Evolutionary conservation across 2,797 vertebrate genomes (phyloP).

Genomic region (Momotus momota): DNA sequence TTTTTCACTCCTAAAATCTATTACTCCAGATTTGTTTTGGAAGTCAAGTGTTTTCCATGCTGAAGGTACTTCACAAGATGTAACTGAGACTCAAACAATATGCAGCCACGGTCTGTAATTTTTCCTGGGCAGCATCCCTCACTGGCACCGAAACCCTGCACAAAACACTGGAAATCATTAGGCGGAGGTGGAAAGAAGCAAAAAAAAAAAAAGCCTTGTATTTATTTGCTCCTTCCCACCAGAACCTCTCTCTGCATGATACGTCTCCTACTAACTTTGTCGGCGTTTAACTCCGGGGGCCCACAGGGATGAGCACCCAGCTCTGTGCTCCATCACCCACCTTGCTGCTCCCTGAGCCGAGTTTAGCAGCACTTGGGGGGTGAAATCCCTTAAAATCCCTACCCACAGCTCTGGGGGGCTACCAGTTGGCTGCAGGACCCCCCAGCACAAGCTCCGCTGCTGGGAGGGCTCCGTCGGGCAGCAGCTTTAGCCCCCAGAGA

Average conservation of each 20-base stretch:
- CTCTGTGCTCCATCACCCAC: rapidly evolving
- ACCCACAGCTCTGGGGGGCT: rapidly evolving
- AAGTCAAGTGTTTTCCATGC: not conserved
- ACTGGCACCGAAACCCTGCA: not conserved
- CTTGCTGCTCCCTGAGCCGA: not conserved
- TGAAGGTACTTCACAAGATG: not conserved
- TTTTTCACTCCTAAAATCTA: constrained; percentile 31
- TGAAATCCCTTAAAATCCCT: not conserved
- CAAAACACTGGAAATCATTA: not conserved
- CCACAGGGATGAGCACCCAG: not conserved
- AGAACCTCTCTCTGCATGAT: not conserved
- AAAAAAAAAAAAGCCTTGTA: not conserved
- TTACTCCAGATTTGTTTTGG: not conserved
- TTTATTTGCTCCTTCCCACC: not conserved
- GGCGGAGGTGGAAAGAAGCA: not conserved
- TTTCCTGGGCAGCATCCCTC: not conserved
- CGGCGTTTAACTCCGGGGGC: rapidly evolving
- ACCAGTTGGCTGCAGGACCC: not conserved
- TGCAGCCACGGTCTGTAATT: not conserved
- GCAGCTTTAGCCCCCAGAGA: too few relatives aligned
- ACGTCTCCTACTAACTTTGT: not conserved
- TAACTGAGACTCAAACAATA: not conserved
- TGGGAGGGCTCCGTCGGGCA: not conserved
- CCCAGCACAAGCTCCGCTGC: rapidly evolving
- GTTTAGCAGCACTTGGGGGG: not conserved